These are phyloP conservation scores for Stegodyphus mimosarum DNA, from an alignment of 1,140 invertebrate genomes.

Conservation along the genomic window DNA sequence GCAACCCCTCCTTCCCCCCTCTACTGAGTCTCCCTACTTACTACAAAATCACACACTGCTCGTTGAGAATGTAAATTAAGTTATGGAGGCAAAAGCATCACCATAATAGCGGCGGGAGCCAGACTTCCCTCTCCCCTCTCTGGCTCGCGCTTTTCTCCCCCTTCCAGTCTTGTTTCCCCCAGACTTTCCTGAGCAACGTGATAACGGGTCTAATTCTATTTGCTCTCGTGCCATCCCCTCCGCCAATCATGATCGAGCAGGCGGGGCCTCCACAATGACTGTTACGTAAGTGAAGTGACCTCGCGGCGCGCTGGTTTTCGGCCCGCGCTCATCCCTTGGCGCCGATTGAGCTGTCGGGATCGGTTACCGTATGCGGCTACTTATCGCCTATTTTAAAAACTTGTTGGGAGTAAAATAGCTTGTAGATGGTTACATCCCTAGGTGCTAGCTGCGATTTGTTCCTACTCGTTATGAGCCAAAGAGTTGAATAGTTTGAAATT, in stretches of 20 bases:
- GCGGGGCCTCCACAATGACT: conserved; percentile 38
- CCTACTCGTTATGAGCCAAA: too few relatives aligned
- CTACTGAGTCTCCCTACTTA: conserved; percentile 31
- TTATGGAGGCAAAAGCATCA: conserved; percentile 59
- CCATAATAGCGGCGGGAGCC: conserved; percentile 48
- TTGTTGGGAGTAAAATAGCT: too few relatives aligned
- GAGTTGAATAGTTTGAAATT: too few relatives aligned
- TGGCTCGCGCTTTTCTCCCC: neutral
- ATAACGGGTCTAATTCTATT: conserved; percentile 60
- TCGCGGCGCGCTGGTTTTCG: conserved; percentile 34
- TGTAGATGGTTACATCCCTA: too few relatives aligned
- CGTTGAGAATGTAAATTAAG: conserved; percentile 60
- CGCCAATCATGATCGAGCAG: conserved; percentile 45
- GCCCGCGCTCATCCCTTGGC: conserved; percentile 49
- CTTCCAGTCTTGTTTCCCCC: neutral
- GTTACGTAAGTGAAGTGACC: conserved; percentile 59
- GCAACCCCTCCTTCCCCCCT: neutral
- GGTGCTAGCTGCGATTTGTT: too few relatives aligned
- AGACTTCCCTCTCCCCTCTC: conserved; percentile 3
- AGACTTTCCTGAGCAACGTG: conserved; percentile 27
- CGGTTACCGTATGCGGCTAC: conserved; percentile 44
- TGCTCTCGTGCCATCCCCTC: conserved; percentile 58
- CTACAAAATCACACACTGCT: conserved; percentile 54
- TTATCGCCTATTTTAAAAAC: conserved; percentile 22
- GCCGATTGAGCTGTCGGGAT: conserved; percentile 22